phyloP scores from a whole-genome alignment of 2,888 invertebrate species.

The Mayetiola destructor region DNA sequence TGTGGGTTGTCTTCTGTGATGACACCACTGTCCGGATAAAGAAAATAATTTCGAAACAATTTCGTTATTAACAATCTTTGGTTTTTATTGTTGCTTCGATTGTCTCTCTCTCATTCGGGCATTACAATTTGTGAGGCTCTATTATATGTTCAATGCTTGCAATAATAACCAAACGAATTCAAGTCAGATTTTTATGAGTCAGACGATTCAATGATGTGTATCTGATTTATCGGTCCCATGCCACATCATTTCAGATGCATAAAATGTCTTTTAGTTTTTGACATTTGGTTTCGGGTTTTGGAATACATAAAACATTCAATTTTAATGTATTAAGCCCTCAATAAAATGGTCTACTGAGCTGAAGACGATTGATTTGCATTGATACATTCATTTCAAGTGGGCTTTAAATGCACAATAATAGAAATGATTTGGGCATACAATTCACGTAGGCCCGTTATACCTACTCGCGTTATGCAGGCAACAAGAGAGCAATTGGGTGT shows the following conservation, averaged over 20 bases:
- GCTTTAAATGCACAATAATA: neutral
- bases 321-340: neutral
- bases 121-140: neutral
- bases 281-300: neutral
- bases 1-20: neutral
- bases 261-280: neutral
- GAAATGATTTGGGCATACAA: neutral
- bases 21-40: too few relatives aligned
- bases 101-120: neutral
- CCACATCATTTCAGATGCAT: neutral
- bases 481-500: conserved; percentile 2
- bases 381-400: neutral
- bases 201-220: conserved; percentile 3
- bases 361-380: neutral
- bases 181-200: neutral
- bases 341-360: neutral
- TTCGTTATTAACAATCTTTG: conserved; percentile 1
- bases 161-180: neutral
- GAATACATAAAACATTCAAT: neutral
- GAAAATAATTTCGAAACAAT: conserved; percentile 6
- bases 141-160: neutral
- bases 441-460: neutral
- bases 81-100: neutral
- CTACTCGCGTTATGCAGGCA: neutral
- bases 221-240: neutral